Percentiles rank a stretch among this genome's conserved stretches.
Evolutionary conservation across 2,113 vertebrate genomes (phyloP).

Genomic region (Theristicus caerulescens): DNA sequence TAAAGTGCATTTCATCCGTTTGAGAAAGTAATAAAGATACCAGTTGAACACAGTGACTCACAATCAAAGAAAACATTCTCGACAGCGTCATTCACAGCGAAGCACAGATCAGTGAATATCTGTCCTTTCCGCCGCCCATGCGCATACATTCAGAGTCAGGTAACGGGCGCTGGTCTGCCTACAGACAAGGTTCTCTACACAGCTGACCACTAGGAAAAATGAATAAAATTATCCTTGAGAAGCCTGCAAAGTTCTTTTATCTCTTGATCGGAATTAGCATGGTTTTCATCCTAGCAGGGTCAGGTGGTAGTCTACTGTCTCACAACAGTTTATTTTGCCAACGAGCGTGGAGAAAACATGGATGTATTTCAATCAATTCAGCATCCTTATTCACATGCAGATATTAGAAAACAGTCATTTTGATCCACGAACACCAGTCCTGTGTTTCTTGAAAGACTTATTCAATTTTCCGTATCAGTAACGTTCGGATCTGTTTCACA

Average conservation of each 20-base stretch:
- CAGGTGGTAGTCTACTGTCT: background rate
- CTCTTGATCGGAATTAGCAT: background rate
- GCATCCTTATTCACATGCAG: background rate
- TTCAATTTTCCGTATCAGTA: background rate
- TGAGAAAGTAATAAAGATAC: background rate
- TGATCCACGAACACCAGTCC: background rate
- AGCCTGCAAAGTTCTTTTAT: background rate
- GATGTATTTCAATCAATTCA: slow-evolving; percentile 11
- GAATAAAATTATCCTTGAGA: background rate
- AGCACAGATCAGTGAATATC: background rate
- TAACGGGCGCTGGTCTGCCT: background rate
- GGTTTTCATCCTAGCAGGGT: background rate
- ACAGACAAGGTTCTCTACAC: background rate
- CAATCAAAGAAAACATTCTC: background rate
- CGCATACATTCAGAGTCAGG: background rate
- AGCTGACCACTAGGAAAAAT: background rate
- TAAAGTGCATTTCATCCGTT: slow-evolving; percentile 18
- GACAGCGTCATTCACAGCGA: background rate
- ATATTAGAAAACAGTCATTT: background rate
- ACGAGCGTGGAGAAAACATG: background rate
- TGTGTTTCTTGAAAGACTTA: slow-evolving; percentile 36
- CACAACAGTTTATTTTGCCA: background rate
- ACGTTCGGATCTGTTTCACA: background rate
- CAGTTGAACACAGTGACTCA: background rate
- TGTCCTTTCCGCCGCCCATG: background rate